Percentiles rank a stretch among this genome's conserved stretches.
Evolutionary conservation across 2,888 invertebrate species (phyloP).

Genomic region (Stenolophus ochropezus): DNA sequence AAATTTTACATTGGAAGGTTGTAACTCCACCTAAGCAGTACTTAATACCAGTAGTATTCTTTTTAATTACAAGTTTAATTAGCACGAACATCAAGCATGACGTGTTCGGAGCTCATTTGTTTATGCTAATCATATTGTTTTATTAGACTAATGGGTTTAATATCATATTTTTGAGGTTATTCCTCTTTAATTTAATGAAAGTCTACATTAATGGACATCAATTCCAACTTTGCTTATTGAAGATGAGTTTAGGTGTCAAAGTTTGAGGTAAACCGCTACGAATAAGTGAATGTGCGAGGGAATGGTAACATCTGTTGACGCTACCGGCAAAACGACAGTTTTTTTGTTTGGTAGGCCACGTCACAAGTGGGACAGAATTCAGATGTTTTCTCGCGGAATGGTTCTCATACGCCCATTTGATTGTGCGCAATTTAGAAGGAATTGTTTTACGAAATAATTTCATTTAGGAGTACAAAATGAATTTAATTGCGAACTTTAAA

Average conservation of each 20-base stretch:
- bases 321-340: slow-evolving; percentile 17
- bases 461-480: neutral
- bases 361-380: slow-evolving; percentile 46
- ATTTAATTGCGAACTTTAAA: neutral
- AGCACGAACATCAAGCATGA: slow-evolving; percentile 12
- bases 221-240: neutral
- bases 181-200: neutral
- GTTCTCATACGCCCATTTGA: slow-evolving; percentile 42
- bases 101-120: slow-evolving; percentile 12
- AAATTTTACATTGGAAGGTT: neutral
- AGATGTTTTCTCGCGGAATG: slow-evolving; percentile 30
- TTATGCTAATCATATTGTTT: slow-evolving; percentile 30
- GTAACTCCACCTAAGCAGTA: neutral
- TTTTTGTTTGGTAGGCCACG: slow-evolving; percentile 36
- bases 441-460: slow-evolving; percentile 8
- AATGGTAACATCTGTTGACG: slow-evolving; percentile 43
- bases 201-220: neutral
- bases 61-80: slow-evolving; percentile 18
- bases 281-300: slow-evolving; percentile 19
- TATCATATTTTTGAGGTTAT: slow-evolving; percentile 23
- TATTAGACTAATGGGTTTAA: slow-evolving; percentile 17
- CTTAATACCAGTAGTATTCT: neutral
- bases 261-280: neutral
- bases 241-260: neutral
- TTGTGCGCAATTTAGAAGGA: neutral